phyloP scores from a whole-genome alignment of 2,113 vertebrate genomes.

The Girardinichthys multiradiatus region DNA sequence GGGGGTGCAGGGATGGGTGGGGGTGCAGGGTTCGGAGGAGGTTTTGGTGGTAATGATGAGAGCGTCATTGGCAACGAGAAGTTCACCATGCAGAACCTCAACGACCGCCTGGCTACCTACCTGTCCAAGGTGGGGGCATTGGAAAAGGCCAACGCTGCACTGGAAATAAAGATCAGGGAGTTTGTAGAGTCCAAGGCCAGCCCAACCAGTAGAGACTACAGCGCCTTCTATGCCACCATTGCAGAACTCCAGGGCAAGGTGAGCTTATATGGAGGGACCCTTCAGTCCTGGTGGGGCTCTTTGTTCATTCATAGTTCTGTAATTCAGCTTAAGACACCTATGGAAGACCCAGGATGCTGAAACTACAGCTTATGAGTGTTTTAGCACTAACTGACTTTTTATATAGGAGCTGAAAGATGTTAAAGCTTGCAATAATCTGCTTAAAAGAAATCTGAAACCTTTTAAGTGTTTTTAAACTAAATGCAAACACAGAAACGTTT shows the following conservation, averaged over 20 bases:
- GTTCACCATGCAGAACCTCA: constrained; percentile 81
- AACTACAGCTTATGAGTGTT: too few relatives aligned
- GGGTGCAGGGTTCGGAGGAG: neutral
- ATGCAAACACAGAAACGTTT: neutral
- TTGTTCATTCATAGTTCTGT: too few relatives aligned
- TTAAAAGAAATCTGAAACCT: too few relatives aligned
- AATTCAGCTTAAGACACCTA: too few relatives aligned
- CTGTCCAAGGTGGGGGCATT: constrained; percentile 70
- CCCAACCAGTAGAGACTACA: constrained; percentile 50
- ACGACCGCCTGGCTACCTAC: constrained; percentile 80
- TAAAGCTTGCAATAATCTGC: too few relatives aligned
- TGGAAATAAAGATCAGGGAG: constrained; percentile 80
- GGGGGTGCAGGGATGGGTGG: neutral
- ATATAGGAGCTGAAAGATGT: too few relatives aligned
- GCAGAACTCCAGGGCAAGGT: constrained; percentile 72
- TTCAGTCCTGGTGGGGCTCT: too few relatives aligned
- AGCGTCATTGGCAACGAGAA: constrained; percentile 72
- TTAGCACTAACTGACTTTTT: too few relatives aligned
- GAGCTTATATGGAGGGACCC: neutral
- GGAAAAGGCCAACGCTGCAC: constrained; percentile 74
- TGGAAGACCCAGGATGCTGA: too few relatives aligned
- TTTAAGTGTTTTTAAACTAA: too few relatives aligned
- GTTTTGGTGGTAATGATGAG: neutral
- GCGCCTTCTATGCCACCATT: constrained; percentile 54
- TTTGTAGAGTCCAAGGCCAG: constrained; percentile 66